Evolutionary conservation across 2,797 vertebrate species (phyloP).

Genomic region (Macrochelys suwanniensis): DNA sequence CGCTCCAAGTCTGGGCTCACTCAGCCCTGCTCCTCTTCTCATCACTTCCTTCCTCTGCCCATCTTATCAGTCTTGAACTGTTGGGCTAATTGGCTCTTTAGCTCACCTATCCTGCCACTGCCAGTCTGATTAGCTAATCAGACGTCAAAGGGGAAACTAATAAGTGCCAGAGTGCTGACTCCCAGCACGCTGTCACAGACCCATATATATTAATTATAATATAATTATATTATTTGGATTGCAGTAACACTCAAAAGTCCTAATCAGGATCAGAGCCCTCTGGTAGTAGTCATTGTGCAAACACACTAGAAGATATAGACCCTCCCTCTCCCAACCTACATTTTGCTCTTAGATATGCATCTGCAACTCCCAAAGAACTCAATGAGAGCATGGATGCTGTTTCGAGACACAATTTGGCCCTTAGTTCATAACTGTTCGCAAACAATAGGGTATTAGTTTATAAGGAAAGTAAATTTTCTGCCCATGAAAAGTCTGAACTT

Average conservation of each 20-base stretch:
- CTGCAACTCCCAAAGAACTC: background rate
- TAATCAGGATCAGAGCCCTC: background rate
- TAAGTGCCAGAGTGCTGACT: background rate
- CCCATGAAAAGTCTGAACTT: background rate
- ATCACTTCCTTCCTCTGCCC: background rate
- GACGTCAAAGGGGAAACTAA: background rate
- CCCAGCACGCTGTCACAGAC: background rate
- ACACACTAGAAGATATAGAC: background rate
- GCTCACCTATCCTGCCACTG: background rate
- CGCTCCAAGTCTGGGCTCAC: background rate
- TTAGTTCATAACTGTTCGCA: background rate
- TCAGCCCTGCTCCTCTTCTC: background rate
- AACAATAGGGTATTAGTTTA: background rate
- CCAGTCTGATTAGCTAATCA: background rate
- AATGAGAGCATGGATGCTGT: background rate
- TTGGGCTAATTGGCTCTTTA: background rate
- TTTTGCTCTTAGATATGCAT: background rate
- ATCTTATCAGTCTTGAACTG: background rate
- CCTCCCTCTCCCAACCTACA: background rate
- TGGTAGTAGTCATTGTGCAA: background rate
- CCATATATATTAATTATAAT: background rate
- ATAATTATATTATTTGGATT: background rate
- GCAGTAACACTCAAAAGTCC: background rate
- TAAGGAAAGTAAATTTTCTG: background rate
- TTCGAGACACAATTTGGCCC: rapidly evolving